These are phyloP conservation scores for Phylloscopus whistleri DNA, from an alignment of 2,113 vertebrate species.

Conservation along the genomic window DNA sequence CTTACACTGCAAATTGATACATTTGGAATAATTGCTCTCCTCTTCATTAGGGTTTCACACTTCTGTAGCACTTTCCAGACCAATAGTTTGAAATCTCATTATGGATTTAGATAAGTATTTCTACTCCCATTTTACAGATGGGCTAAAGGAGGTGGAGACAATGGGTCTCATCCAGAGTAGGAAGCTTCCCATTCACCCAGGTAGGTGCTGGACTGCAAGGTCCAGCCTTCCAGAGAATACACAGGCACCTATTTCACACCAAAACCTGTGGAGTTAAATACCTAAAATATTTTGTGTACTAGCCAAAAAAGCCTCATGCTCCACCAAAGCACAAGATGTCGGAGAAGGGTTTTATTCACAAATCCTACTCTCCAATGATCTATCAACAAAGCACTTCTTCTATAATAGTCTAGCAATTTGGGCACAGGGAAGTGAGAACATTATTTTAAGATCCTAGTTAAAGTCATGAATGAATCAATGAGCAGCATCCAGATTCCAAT, in stretches of 20 bases:
- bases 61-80: conserved; percentile 41
- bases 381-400: not conserved
- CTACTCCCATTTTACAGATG: conserved; percentile 36
- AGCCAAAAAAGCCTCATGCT: not conserved
- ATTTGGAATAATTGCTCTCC: conserved; percentile 46
- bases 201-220: not conserved
- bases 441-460: not conserved
- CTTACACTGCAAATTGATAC: conserved; percentile 45
- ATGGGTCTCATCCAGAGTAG: not conserved
- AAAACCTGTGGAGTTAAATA: not conserved
- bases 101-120: conserved; percentile 24
- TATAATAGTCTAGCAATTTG: not conserved
- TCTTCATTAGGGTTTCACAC: conserved; percentile 61
- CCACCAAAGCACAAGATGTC: not conserved
- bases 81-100: conserved; percentile 36
- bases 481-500: not conserved
- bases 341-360: not conserved
- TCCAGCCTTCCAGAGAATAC: not conserved
- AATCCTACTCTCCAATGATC: not conserved
- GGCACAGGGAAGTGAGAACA: not conserved
- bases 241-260: not conserved
- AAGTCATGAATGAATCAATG: not conserved
- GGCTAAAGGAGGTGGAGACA: conserved; percentile 9
- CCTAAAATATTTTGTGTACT: not conserved
- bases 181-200: not conserved